Conservation (phyloP, 92 coral and sea anemone species). For the Epizoanthus illoricatus region DNA sequence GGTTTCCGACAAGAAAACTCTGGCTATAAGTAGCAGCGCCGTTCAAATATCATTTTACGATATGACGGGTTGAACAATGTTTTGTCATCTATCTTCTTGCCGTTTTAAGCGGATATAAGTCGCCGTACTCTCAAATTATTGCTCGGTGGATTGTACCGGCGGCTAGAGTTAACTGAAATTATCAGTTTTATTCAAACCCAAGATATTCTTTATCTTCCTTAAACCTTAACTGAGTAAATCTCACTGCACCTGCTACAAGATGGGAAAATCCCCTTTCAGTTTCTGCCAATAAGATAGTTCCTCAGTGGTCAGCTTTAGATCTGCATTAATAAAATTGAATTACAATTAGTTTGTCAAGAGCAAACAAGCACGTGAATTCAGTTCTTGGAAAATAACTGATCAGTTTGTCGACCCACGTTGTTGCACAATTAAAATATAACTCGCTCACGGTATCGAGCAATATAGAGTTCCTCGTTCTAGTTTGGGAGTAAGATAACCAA, state of each 20-base stretch:
- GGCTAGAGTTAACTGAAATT: neutral
- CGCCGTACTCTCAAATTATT: neutral
- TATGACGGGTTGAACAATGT: neutral
- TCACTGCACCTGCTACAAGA: conserved; percentile 8
- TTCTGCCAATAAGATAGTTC: neutral
- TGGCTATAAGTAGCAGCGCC: neutral
- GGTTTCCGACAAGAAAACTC: neutral
- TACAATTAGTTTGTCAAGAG: neutral
- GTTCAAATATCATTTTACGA: neutral
- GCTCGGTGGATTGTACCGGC: neutral
- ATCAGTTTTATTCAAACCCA: neutral
- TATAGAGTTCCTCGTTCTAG: neutral
- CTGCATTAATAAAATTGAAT: neutral
- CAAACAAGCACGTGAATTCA: neutral
- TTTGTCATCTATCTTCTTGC: neutral
- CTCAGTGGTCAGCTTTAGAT: neutral
- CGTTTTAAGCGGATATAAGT: neutral
- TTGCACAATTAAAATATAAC: too few species aligned
- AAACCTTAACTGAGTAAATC: neutral
- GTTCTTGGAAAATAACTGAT: neutral
- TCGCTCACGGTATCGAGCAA: too few species aligned
- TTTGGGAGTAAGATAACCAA: too few species aligned
- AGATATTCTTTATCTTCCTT: neutral
- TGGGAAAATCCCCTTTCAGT: neutral
- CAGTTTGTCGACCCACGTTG: neutral